phyloP scores from a whole-genome alignment of 2,888 invertebrate species.

The Platerodrilus igneus region DNA sequence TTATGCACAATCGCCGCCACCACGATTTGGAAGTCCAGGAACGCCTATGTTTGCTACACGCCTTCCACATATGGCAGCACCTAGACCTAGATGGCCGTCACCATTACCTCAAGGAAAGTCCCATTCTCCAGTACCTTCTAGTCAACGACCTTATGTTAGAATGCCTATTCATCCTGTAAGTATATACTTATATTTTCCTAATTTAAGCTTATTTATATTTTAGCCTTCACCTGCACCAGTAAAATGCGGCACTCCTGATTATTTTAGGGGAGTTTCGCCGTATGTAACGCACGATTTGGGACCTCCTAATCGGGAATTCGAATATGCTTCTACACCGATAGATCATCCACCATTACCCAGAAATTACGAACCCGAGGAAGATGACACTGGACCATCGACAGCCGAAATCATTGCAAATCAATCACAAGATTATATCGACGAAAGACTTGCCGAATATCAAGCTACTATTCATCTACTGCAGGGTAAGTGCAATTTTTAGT shows the following conservation, averaged over 20 bases:
- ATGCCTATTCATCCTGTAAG: conserved; percentile 48
- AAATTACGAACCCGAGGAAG: conserved; percentile 55
- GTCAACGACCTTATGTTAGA: conserved; percentile 46
- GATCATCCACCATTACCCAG: conserved; percentile 56
- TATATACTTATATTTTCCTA: no score
- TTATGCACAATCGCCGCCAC: conserved; percentile 72
- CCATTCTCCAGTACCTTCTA: conserved; percentile 44
- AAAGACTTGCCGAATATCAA: conserved; percentile 89
- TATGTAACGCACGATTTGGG: conserved; percentile 41
- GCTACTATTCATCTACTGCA: conserved; percentile 85
- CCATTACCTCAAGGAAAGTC: conserved; percentile 47
- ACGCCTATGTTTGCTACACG: conserved; percentile 47
- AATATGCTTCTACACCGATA: conserved; percentile 70
- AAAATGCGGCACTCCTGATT: conserved; percentile 36
- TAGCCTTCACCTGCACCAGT: conserved; percentile 53
- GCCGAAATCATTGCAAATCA: conserved; percentile 91
- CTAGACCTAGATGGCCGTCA: conserved; percentile 62
- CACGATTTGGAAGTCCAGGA: conserved; percentile 53
- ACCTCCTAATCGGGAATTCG: conserved; percentile 57
- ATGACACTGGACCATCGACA: conserved; percentile 77
- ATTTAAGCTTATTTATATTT: no score
- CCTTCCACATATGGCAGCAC: conserved; percentile 58
- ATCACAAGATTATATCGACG: conserved; percentile 91
- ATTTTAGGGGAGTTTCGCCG: conserved; percentile 39
- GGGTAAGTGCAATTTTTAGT: conserved; percentile 58